These are phyloP conservation scores for Acleris cristana DNA, from an alignment of 2,888 invertebrate species.

Conservation along the genomic window DNA sequence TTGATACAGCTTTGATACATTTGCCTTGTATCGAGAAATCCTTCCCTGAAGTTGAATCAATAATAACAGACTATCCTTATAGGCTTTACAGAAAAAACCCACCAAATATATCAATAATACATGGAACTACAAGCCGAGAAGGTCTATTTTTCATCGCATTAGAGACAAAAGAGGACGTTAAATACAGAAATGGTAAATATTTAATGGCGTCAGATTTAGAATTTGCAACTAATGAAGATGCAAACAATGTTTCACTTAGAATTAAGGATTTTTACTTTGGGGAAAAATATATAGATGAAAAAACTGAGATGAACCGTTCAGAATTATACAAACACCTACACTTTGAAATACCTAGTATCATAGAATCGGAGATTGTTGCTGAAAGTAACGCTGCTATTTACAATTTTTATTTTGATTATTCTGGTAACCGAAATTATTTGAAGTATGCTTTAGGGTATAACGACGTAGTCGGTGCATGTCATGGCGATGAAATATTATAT, in stretches of 20 bases:
- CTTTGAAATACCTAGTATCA: constrained; percentile 51
- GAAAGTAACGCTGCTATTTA: constrained; percentile 49
- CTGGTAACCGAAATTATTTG: constrained; percentile 66
- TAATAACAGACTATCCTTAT: constrained; percentile 66
- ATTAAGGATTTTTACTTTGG: constrained; percentile 47
- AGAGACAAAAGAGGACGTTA: constrained; percentile 48
- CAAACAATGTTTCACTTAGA: constrained; percentile 39
- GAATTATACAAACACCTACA: constrained; percentile 45
- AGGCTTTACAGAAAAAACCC: constrained; percentile 60
- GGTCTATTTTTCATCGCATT: constrained; percentile 57
- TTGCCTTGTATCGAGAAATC: constrained; percentile 70
- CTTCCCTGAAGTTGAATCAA: constrained; percentile 61
- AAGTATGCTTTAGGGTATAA: constrained; percentile 55
- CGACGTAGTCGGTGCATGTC: constrained; percentile 32
- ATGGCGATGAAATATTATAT: constrained; percentile 39
- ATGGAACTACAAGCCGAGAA: constrained; percentile 67
- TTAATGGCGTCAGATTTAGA: constrained; percentile 30
- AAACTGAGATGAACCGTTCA: constrained; percentile 38
- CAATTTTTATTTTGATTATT: constrained; percentile 70
- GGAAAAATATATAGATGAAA: constrained; percentile 42
- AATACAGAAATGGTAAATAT: constrained; percentile 27
- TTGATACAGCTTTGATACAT: constrained; percentile 67
- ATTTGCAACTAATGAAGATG: constrained; percentile 40
- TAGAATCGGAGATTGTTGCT: constrained; percentile 38
- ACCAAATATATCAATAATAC: constrained; percentile 59